These are phyloP conservation scores for Arctia plantaginis DNA, from an alignment of 2,888 invertebrate genomes.

Conservation along the genomic window DNA sequence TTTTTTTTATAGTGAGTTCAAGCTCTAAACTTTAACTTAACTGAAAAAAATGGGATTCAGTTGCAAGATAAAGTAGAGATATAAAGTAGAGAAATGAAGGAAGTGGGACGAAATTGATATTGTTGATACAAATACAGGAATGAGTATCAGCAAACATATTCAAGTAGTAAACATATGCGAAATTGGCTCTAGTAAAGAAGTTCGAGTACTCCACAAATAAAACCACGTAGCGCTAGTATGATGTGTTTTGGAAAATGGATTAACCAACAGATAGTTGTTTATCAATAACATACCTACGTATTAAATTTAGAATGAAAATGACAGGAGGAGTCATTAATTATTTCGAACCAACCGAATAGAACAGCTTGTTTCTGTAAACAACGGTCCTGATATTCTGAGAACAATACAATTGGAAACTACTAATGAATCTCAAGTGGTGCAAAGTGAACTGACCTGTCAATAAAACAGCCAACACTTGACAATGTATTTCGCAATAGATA, in stretches of 20 bases:
- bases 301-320: slow-evolving; percentile 41
- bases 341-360: slow-evolving; percentile 65
- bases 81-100: no score
- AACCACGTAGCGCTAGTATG: no score
- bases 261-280: background rate
- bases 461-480: slow-evolving; percentile 42
- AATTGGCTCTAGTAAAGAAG: no score
- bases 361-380: slow-evolving; percentile 71
- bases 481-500: slow-evolving; percentile 46
- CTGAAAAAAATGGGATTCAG: no score
- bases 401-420: slow-evolving; percentile 81
- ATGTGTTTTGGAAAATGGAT: background rate
- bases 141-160: background rate
- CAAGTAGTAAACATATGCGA: background rate
- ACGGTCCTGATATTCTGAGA: slow-evolving; percentile 75
- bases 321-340: slow-evolving; percentile 74
- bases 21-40: no score
- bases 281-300: background rate
- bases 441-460: slow-evolving; percentile 59
- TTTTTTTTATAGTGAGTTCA: no score
- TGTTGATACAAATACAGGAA: background rate
- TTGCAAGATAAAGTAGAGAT: no score
- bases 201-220: no score
- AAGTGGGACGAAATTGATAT: no score
- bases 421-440: slow-evolving; percentile 74